phyloP scores from a whole-genome alignment of 2,888 invertebrate genomes.

The Apotomis turbidana region DNA sequence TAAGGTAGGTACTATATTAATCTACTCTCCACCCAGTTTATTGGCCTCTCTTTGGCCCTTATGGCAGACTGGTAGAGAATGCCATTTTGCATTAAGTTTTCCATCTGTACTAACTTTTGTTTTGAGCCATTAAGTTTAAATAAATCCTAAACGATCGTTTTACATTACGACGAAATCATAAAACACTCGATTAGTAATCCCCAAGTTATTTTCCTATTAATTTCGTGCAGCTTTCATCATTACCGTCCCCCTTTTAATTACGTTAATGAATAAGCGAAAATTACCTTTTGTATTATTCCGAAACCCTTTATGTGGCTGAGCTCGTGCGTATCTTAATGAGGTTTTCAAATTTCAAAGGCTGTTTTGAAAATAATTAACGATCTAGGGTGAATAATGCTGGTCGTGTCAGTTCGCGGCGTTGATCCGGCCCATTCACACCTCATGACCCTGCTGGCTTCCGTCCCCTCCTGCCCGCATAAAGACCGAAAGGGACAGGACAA shows the following conservation, averaged over 20 bases:
- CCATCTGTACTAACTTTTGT: no score
- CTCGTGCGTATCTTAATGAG: conserved; percentile 77
- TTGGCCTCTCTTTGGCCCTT: no score
- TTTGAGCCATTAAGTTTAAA: no score
- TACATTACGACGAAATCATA: conserved; percentile 15
- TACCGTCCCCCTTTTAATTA: conserved; percentile 75
- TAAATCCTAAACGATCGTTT: not conserved
- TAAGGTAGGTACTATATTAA: no score
- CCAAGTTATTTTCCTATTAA: conserved; percentile 65
- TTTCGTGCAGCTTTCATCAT: conserved; percentile 65
- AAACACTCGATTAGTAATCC: conserved; percentile 35
- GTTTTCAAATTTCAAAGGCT: conserved; percentile 77
- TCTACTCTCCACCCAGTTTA: no score
- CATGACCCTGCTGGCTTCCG: not conserved
- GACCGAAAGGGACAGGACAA: conserved; percentile 15
- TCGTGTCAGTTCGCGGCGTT: conserved; percentile 44
- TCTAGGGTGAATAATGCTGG: conserved; percentile 57
- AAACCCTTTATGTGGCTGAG: conserved; percentile 70
- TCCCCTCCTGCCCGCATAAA: conserved; percentile 15
- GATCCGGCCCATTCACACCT: conserved; percentile 39
- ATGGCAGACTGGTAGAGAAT: no score
- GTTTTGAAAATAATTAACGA: conserved; percentile 79
- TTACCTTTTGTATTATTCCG: conserved; percentile 77
- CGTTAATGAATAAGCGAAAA: conserved; percentile 82
- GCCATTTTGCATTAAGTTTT: no score